Conservation (phyloP, 2,797 vertebrate species). For the Alosa sapidissima region DNA sequence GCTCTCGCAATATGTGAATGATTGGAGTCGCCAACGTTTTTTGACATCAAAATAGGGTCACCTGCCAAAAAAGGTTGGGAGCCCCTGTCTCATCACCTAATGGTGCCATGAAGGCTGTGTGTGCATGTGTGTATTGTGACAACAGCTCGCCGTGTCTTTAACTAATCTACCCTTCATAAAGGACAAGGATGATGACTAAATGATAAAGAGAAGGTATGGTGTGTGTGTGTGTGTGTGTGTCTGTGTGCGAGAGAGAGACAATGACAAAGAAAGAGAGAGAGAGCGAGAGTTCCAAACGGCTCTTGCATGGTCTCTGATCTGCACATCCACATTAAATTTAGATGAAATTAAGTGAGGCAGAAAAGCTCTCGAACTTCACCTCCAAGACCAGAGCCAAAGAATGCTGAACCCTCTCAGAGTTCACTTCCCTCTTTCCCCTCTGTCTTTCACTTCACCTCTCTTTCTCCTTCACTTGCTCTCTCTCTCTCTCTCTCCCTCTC, state of each 20-base stretch:
- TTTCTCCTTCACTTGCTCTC: neutral
- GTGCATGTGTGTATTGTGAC: too few relatives aligned
- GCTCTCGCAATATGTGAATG: too few relatives aligned
- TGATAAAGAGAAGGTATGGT: neutral
- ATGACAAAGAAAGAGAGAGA: neutral
- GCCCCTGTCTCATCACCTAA: too few relatives aligned
- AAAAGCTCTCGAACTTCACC: conserved; percentile 11
- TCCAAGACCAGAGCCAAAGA: neutral
- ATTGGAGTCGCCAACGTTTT: too few relatives aligned
- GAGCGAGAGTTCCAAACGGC: neutral
- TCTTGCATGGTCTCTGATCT: neutral
- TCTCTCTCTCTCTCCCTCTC: neutral
- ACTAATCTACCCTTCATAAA: neutral
- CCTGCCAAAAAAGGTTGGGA: too few relatives aligned
- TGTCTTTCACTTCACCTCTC: neutral
- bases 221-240: neutral
- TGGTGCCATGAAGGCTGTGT: too few relatives aligned
- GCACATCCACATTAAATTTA: neutral
- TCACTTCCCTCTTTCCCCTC: neutral
- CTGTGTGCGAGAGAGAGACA: neutral
- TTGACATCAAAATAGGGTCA: too few relatives aligned
- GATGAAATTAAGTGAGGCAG: conserved; percentile 16
- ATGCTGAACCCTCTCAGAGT: conserved; percentile 9
- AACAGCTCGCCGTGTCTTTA: too few relatives aligned
- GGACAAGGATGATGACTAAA: neutral